Base-by-base conservation (phyloP, 2,888 invertebrate species). In the Trichogramma dendrolimi region DNA sequence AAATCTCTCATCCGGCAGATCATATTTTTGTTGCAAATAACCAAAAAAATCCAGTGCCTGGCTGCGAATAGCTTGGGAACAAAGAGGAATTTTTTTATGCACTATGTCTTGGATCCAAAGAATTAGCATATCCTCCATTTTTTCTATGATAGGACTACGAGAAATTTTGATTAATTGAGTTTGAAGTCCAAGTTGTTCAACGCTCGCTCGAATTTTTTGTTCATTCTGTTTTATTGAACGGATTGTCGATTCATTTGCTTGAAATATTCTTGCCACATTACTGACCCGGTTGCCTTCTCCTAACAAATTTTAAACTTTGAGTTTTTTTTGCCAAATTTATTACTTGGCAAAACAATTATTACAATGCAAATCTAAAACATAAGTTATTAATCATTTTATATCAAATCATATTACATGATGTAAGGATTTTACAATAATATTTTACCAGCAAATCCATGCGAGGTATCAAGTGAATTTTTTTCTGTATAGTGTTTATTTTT, bases 1-100 rank as follows among this genome's bases (percentile, higher is more conserved):
- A 56, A 66, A 57, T 61, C 60, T 61, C 47, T 66, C 56, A 65
- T 60, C 68, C 52, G 68, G 67, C 51, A 64, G 59, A 60, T 58
- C 55, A 60, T 62, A 66, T 7, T 64, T 62, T 53, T 38, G 5
- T 41, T n/a, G n/a, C n/a, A 43, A 11, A 8, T 54, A 43, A n/a
- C 6, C 5, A 38, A 27, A 38, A 51, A n/a, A 27, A 39, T 38
- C 10, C 5, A 38, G 6, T 5, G 43, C n/a, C 42, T 54, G 10
- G 11, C 42, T 11, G 6, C 54, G 7, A 27, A 54, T 54, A 5
- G 11, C 11, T 6, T 6, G 5, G n/a, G 27, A 8, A 43, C 11
- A 42, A 5, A 54, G 14, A 6, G 44, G 54, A 54, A 42, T 10
- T 54, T 54, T n/a, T 54, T 43, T 54, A 5, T 54, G 43, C n/a